Evolutionary conservation across 2,888 invertebrate species (phyloP), one percentile per base, ranked within the genome.

Genomic region (Drosophila melanosoma): DNA sequence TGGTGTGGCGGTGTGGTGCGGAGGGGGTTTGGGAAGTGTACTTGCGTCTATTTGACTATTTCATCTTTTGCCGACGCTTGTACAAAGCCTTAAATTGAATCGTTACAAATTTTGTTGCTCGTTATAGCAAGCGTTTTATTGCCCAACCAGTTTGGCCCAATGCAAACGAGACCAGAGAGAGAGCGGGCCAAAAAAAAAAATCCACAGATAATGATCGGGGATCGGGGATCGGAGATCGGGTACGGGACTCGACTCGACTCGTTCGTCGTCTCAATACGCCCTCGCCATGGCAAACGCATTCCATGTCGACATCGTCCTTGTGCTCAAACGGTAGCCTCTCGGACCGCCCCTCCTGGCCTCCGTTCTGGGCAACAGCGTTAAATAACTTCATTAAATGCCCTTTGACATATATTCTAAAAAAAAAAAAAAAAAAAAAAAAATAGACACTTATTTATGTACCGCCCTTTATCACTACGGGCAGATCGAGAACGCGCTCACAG

Each of bases 51-150:
- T 87, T 89, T 89, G 83, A 80, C 88, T 84, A 84, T 88, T 89
- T 89, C 86, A 88, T 89, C 89, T 89, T 87, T 87, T 79, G 86
- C 89, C 89, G 89, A 79, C 86, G 77, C 81, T 91, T 86, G 83
- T 87, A 86, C 87, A 84, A 73, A 86, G 87, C 87, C 91, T 89
- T 87, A 90, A 90, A 90, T 90, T 90, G 90, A 90, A 90, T 90
- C 90, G 90, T 90, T 90, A 90, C 90, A 90, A 90, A 90, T 90
- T 90, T 90, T 91, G 90, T 90, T 90, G 84, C 91, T 90, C 91
- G 91, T 90, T 90, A 91, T 91, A 90, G 91, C 89, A 86, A 90
- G 90, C 90, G 91, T 87, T 87, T 87, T 87, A 87, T 87, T 87
- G 89, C 87, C 70, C 83, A 84, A 84, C 84, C 84, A 84, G 89